Percentiles rank a stretch among this genome's conserved stretches.
Evolutionary conservation across 2,888 invertebrate species (phyloP).

Genomic region (Trichopoda pennipes): DNA sequence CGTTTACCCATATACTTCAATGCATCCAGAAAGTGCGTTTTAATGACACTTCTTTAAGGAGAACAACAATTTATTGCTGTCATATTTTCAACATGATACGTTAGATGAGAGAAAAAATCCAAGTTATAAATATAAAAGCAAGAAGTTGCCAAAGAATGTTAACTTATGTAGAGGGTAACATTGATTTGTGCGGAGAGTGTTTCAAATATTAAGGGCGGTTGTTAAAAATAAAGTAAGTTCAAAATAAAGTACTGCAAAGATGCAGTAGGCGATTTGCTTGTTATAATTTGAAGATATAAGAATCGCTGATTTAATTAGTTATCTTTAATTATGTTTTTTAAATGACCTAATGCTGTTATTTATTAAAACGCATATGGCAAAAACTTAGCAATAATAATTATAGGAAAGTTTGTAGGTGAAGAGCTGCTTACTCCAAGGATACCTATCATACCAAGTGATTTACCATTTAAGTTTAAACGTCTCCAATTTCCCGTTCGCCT

Average conservation of each 20-base stretch:
- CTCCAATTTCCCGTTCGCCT: too few relatives aligned
- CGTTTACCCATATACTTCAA: constrained; percentile 6
- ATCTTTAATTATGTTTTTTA: too few relatives aligned
- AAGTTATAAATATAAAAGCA: neutral
- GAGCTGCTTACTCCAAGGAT: too few relatives aligned
- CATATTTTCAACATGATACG: constrained; percentile 23
- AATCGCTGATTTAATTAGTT: too few relatives aligned
- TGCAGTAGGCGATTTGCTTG: neutral
- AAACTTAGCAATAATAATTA: too few relatives aligned
- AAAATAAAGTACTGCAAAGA: neutral
- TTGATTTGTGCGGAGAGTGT: constrained; percentile 26
- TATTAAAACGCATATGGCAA: too few relatives aligned
- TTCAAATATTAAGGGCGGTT: constrained; percentile 24
- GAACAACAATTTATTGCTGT: constrained; percentile 52
- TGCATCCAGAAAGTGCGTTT: constrained; percentile 32
- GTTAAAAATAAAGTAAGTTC: constrained; percentile 11
- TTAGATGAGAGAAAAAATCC: neutral
- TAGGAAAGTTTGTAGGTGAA: too few relatives aligned
- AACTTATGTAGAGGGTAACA: constrained; percentile 7
- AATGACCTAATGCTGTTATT: too few relatives aligned
- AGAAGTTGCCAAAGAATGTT: neutral
- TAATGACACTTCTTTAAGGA: constrained; percentile 34
- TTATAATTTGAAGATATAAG: too few relatives aligned
- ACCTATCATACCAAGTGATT: too few relatives aligned
- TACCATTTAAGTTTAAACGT: too few relatives aligned